phyloP scores from a whole-genome alignment of 2,888 invertebrate species.

The Coenonympha arcania region DNA sequence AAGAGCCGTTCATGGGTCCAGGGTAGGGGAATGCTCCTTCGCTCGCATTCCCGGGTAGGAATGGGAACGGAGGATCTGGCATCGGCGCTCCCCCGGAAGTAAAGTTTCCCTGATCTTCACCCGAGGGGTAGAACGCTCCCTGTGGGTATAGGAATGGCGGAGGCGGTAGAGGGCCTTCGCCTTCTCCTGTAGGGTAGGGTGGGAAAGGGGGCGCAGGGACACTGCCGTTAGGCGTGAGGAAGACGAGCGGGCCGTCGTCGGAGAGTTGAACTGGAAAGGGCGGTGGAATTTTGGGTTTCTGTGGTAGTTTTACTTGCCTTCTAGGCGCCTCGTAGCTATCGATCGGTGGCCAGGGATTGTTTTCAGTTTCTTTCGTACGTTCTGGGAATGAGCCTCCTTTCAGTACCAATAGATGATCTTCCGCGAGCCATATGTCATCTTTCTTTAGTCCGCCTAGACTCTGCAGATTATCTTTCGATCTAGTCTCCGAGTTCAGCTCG shows the following conservation, averaged over 20 bases:
- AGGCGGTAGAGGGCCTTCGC: slow-evolving; percentile 70
- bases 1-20: slow-evolving; percentile 73
- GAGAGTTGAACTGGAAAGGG: slow-evolving; percentile 93
- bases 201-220: slow-evolving; percentile 80
- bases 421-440: slow-evolving; percentile 92
- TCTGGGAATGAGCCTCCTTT: slow-evolving; percentile 84
- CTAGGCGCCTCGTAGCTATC: slow-evolving; percentile 88
- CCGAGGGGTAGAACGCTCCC: slow-evolving; percentile 68
- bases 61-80: slow-evolving; percentile 77
- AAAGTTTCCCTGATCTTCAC: slow-evolving; percentile 79
- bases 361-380: slow-evolving; percentile 59
- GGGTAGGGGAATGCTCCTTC: slow-evolving; percentile 73
- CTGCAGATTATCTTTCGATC: slow-evolving; percentile 82
- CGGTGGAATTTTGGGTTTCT: slow-evolving; percentile 88
- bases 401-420: slow-evolving; percentile 87
- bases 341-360: slow-evolving; percentile 82
- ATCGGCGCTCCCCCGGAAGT: slow-evolving; percentile 78
- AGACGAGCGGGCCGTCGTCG: slow-evolving; percentile 88
- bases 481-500: slow-evolving; percentile 83
- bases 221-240: slow-evolving; percentile 86
- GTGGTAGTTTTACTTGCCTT: slow-evolving; percentile 88
- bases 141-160: slow-evolving; percentile 76
- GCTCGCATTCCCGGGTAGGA: slow-evolving; percentile 75
- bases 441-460: slow-evolving; percentile 87
- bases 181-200: slow-evolving; percentile 78